Base-by-base conservation (phyloP, 1,140 invertebrate genomes). In the Aradophagus sp. region DNA sequence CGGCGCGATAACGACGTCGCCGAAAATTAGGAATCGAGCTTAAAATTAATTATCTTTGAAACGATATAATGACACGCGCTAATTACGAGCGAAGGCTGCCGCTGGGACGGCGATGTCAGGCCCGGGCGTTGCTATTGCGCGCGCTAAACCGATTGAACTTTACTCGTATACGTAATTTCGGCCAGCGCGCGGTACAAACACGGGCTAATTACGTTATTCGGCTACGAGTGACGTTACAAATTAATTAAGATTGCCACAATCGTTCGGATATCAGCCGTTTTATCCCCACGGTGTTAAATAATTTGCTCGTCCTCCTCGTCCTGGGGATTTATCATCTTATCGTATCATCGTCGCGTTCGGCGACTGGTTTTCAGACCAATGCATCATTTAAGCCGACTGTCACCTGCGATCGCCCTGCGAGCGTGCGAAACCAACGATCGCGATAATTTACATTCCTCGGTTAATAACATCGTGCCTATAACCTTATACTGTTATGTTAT, bases 101-200 rank as follows among this genome's bases (percentile, higher is more conserved):
- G n/a, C n/a, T n/a, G n/a, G 23, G 41, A 16, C 20, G 8, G 8
- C 20, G 20, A 8, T 23, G 20, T 8, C 4, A 5, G 3, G 11
- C 12, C n/a, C n/a, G n/a, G n/a, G 44, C 17, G 14, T 35, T 56
- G 56, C 50, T 48, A 42, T 68, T 53, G 39, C 39, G 29, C 26
- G 31, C 45, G 59, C 47, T 59, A 59, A 61, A 48, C 47, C 27
- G 34, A 68, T 61, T 55, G 48, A 68, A 67, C 35, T 66, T 58
- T 34, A 23, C 38, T 39, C 41, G 5, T 53, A 53, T 38, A 59
- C 17, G 32, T 48, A 48, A 69, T 69, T 45, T 29, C 27, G 12
- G 32, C 12, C 23, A 36, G 35, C 19, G 20, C 16, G 12, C 44
- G n/a, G 23, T 15, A 19, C 47, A 52, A 52, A 34, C 32, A 32